Base-by-base conservation (phyloP, 2,797 vertebrate species). In the Chaunax sp. region DNA sequence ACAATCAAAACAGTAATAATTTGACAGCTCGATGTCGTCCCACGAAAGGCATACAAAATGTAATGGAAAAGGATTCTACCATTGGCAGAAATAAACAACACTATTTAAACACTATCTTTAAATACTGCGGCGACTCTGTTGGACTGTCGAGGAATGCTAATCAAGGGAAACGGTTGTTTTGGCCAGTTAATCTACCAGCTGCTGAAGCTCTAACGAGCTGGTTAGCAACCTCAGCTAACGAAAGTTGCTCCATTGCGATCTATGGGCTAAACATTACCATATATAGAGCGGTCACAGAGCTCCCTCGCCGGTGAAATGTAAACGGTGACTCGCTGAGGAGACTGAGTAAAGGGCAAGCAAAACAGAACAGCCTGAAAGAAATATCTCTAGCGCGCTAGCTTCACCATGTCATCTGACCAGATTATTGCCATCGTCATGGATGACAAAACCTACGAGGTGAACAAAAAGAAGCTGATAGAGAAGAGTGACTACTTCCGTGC, bases 401-500 rank as follows among this genome's bases (percentile, higher is more conserved):
- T 52, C 54, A 79, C 41, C 67, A 95, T 95, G 94, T 93, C 94
- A 62, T 92, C 94, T 0, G 95, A 97, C 45, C 92, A 96, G 79
- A 87, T 93, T 23, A 93, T 98, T 62, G 95, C 94, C 82, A 97
- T 98, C 75, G 89, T 94, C 33, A 92, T 97, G 91, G 96, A 96
- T 63, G 95, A 94, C 82, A 95, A 94, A 79, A 93, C 91, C 59
- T 98, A 96, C 89, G 89, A 95, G 62, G 97, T 97, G 78, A 95
- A 95, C 80, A 97, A 97, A 81, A 94, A 92, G 77, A 95, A 96
- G 84, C 94, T 99, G 53, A 95, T 98, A 18, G 97, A 98, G 85
- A 96, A 98, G 85, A 99, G 97, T 77, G 97, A 98, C 89, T 99
- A 96, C 84, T 99, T 99, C 91, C 93, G 96, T 23, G 97, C 97